Base-by-base conservation (phyloP, 2,113 vertebrate genomes). In the Austrofundulus limnaeus region DNA sequence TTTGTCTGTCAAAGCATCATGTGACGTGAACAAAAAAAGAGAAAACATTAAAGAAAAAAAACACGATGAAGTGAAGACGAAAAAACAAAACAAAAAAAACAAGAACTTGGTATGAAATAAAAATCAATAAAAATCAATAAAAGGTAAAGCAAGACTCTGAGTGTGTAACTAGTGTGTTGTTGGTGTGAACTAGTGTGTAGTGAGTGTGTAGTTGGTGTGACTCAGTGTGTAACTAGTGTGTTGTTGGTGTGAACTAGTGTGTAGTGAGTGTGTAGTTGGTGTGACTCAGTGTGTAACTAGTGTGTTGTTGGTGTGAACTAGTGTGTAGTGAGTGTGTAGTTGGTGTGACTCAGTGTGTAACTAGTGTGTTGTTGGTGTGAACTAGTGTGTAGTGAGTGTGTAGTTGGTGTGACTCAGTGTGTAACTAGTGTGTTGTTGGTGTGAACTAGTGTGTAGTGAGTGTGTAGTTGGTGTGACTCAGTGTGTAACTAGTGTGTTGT, bases 1-100 rank as follows among this genome's bases (percentile, higher is more conserved):
- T 93, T 92, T 94, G 92, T 93, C 94, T 96, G 94, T 87, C 89
- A 94, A 79, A 54, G 53, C 63, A 66, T 77, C 42, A 58, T 7
- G 38, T 66, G 51, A 67, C n/a, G 85, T 59, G 84, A 90, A 80
- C 66, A 65, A 85, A 64, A 51, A 61, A 5, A 25, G 31, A 34
- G 54, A 28, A 4, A 28, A 20, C 14, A 19, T 12, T 11, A 58
- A 57, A 28, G 7, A 46, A 14, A 23, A 54, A 56, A 0, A 31
- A 21, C 14, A 71, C 16, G 21, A 19, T 16, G 20, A 48, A 77
- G 34, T 23, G 28, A 70, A 43, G 20, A 58, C 2, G 42, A 6
- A 31, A 62, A 21, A n/a, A n/a, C n/a, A n/a, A n/a, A n/a, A n/a
- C n/a, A n/a, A n/a, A n/a, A n/a, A n/a, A n/a, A n/a, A n/a, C n/a